phyloP scores from a whole-genome alignment of 2,113 vertebrate species.

The Hirundichthys speculiger region DNA sequence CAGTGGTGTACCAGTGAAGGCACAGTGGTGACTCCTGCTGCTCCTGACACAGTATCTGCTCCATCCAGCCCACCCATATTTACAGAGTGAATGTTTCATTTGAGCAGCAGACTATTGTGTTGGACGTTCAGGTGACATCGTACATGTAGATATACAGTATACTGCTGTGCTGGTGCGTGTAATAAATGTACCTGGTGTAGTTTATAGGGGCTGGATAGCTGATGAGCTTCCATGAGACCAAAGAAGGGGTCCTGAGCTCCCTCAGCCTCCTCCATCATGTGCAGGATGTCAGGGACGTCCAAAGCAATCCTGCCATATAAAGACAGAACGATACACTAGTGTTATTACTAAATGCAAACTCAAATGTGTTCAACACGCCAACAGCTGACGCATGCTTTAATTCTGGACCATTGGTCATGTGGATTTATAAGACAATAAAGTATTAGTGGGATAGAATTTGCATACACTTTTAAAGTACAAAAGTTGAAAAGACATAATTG shows the following conservation, averaged over 20 bases:
- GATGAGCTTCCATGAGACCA: conserved; percentile 77
- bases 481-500: neutral
- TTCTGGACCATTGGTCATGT: neutral
- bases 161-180: neutral
- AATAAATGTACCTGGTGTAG: conserved; percentile 72
- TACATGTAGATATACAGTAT: neutral
- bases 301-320: conserved; percentile 62
- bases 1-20: neutral
- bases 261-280: conserved; percentile 77
- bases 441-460: neutral
- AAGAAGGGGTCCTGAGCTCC: conserved; percentile 86
- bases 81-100: neutral
- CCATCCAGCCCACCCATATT: neutral
- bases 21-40: too few relatives aligned
- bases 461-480: neutral
- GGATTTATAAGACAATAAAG: neutral
- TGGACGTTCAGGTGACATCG: neutral
- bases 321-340: neutral
- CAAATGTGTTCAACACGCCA: neutral
- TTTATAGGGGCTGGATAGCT: conserved; percentile 75
- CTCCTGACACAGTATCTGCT: neutral
- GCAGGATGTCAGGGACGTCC: conserved; percentile 76
- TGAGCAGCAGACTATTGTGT: neutral
- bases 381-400: neutral
- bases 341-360: neutral